Percentiles rank a stretch among this genome's conserved stretches.
Conservation (phyloP, 2,797 vertebrate genomes). For the Sciurus vulgaris region DNA sequence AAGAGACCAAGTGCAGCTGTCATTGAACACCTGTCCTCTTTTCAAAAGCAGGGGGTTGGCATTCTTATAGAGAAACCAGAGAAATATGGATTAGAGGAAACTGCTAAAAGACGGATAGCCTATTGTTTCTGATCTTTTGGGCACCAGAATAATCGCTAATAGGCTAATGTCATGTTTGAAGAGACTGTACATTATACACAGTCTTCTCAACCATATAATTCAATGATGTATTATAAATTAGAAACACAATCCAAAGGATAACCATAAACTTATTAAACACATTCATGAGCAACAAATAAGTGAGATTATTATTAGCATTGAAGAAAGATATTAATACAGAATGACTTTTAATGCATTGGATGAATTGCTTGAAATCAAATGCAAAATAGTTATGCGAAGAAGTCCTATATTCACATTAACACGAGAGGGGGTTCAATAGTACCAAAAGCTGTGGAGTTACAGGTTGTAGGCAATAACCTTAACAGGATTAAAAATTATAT, state of each 20-base stretch:
- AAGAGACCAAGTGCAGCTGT: conserved; percentile 79
- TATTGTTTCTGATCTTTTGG: conserved; percentile 75
- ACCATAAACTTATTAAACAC: conserved; percentile 21
- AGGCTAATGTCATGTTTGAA: conserved; percentile 65
- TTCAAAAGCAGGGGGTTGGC: conserved; percentile 75
- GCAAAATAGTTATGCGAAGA: conserved; percentile 28
- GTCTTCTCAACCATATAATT: neutral
- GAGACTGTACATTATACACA: conserved; percentile 9
- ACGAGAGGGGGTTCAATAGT: conserved; percentile 28
- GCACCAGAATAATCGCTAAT: conserved; percentile 76
- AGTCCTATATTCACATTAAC: conserved; percentile 60
- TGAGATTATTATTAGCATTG: neutral
- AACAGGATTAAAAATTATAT: conserved; percentile 67
- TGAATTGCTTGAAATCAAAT: conserved; percentile 55
- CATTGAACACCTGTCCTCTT: conserved; percentile 80
- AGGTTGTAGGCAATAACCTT: conserved; percentile 58
- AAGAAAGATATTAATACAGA: conserved; percentile 17
- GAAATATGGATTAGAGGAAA: conserved; percentile 77
- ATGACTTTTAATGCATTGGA: conserved; percentile 41
- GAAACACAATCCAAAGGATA: conserved; percentile 42
- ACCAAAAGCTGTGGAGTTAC: conserved; percentile 46
- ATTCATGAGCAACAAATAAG: conserved; percentile 3
- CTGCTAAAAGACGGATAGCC: conserved; percentile 79
- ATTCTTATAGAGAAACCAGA: conserved; percentile 83
- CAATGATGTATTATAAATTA: conserved; percentile 13